Evolutionary conservation across 2,888 invertebrate species (phyloP).

Genomic region (Diaprepes abbreviatus): DNA sequence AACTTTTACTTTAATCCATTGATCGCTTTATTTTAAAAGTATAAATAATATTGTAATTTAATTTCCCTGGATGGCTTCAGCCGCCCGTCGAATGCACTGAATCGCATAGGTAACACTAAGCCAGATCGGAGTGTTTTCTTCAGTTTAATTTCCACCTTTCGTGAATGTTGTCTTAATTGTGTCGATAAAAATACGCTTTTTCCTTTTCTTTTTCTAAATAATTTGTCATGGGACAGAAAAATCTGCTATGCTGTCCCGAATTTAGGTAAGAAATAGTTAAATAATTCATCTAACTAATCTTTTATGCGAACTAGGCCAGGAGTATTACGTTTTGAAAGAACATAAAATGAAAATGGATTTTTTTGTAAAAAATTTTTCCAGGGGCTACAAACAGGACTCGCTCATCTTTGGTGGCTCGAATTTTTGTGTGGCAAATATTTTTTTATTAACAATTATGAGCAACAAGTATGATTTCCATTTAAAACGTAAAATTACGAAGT

Average conservation of each 20-base stretch:
- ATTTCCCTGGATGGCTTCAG: conserved; percentile 37
- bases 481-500: too few relatives aligned
- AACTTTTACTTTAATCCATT: conserved; percentile 15
- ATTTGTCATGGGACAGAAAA: conserved; percentile 26
- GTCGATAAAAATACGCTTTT: background rate
- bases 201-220: background rate
- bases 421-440: too few relatives aligned
- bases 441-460: too few relatives aligned
- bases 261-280: conserved; percentile 28
- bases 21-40: conserved; percentile 16
- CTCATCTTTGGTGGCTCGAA: too few relatives aligned
- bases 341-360: too few relatives aligned
- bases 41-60: conserved; percentile 28
- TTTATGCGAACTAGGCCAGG: too few relatives aligned
- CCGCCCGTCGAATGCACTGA: conserved; percentile 7
- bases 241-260: conserved; percentile 25
- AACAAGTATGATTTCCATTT: too few relatives aligned
- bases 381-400: too few relatives aligned
- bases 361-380: too few relatives aligned
- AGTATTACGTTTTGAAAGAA: too few relatives aligned
- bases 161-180: conserved; percentile 12
- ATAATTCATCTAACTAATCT: too few relatives aligned
- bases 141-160: conserved; percentile 21
- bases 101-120: conserved; percentile 13
- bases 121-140: conserved; percentile 9